phyloP scores from a whole-genome alignment of 1,140 invertebrate species.

The Drosophila sturtevanti region DNA sequence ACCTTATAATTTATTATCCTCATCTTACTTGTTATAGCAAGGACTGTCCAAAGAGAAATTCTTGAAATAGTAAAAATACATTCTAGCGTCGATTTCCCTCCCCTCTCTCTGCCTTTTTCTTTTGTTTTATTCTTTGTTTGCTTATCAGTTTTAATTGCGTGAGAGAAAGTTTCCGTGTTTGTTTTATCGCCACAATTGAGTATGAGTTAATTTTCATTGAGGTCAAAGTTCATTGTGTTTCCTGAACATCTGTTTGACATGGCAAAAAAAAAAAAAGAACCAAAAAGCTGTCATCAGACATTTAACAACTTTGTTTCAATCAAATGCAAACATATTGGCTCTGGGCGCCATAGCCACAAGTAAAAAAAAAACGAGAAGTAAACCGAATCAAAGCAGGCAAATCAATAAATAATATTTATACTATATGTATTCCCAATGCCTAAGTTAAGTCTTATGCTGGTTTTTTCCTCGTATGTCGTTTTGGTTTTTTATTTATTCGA shows the following conservation, averaged over 20 bases:
- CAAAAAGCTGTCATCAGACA: background rate
- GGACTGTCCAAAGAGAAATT: no score
- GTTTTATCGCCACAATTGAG: background rate
- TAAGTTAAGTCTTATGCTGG: background rate
- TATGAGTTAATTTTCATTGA: background rate
- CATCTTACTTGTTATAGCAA: no score
- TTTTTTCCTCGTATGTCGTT: background rate
- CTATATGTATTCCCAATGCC: background rate
- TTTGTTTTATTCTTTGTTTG: background rate
- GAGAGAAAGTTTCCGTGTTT: background rate
- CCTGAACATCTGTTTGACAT: background rate
- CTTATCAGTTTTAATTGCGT: conserved; percentile 1
- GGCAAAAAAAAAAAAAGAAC: background rate
- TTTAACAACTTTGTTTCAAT: conserved; percentile 4
- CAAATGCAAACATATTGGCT: conserved; percentile 1
- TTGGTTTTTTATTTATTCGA: conserved; percentile 8
- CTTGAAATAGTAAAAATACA: background rate
- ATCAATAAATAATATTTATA: conserved; percentile 2
- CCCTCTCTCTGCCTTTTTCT: background rate
- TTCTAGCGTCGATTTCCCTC: background rate
- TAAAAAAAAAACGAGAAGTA: background rate
- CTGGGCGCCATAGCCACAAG: background rate
- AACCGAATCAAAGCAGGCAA: background rate
- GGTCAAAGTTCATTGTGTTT: background rate
- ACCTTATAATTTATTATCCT: no score